Evolutionary conservation across 2,113 vertebrate species (phyloP).

Genomic region (Pan paniscus): DNA sequence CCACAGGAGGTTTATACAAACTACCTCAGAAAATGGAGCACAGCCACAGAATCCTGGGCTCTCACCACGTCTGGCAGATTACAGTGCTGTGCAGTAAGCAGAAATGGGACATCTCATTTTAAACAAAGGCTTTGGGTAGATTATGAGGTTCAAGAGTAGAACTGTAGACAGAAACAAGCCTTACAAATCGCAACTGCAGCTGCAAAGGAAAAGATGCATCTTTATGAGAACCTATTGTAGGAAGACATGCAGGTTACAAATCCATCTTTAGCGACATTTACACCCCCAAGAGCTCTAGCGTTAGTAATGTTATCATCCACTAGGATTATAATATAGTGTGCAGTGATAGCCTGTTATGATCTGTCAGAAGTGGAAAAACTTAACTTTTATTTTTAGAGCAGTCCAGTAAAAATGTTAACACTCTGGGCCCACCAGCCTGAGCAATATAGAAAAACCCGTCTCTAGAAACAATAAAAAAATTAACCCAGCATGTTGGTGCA

Average conservation of each 20-base stretch:
- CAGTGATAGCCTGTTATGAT: background rate
- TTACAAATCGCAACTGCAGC: background rate
- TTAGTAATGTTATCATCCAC: background rate
- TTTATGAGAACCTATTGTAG: background rate
- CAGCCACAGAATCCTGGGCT: background rate
- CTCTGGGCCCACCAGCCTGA: background rate
- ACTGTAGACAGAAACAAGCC: background rate
- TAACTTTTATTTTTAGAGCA: background rate
- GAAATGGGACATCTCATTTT: background rate
- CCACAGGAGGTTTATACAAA: constrained; percentile 56
- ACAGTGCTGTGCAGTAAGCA: background rate
- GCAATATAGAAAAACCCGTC: too few species aligned
- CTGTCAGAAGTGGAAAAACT: background rate
- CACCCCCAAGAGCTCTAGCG: background rate
- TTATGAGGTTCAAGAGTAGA: background rate
- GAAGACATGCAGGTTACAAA: background rate
- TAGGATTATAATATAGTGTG: too few species aligned
- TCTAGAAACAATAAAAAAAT: too few species aligned
- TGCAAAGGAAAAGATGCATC: background rate
- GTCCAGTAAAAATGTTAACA: background rate
- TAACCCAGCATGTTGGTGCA: too few species aligned
- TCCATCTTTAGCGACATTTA: background rate
- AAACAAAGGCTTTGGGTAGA: background rate
- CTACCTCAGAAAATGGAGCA: constrained; percentile 33
- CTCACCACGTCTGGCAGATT: background rate